Evolutionary conservation across 2,888 invertebrate species (phyloP), one percentile per base, ranked within the genome.

Genomic region (Cerastoderma edule): DNA sequence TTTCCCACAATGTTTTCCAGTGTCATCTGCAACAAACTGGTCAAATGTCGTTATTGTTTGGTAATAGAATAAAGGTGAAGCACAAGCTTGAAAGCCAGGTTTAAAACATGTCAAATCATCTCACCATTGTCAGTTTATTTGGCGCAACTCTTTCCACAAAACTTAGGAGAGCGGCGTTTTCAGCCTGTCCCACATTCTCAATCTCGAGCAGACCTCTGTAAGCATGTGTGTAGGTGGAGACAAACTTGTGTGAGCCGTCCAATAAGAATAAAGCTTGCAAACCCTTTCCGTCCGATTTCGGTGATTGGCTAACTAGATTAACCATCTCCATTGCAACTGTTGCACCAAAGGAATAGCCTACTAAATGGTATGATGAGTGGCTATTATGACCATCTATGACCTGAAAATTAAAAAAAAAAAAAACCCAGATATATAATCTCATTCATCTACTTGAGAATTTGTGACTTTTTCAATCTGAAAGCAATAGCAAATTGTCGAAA

Each of bases 261-360:
- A 99, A 94, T 86, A 99, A 95, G 84, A 96, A 95, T 46, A 98
- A 93, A 63, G 95, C 83, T 90, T 56, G 54, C 44, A 60, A 39
- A 24, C 1, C 27, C 33, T 22, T 39, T n/a, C 8, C 1, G 13
- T 60, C 24, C 39, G 39, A 78, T 35, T 16, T 57, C 39, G 60
- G 63, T 57, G 54, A 53, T 53, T 53, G 39, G 32, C 32, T 54
- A 30, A 39, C 60, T 28, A 68, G 71, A 71, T 66, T 57, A 32
- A 97, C 97, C 95, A 99, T 98, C 94, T 99, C 99, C 92, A 98
- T 97, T 24, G 98, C 98, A 44, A 99, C 96, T 86, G 96, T 95
- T 53, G 97, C 97, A 79, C 99, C 99, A 93, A 97, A 99, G 0
- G 99, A 99, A 93, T 99, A 99, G 1, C 99, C 99, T 56, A 96